Percentiles rank a stretch among this genome's conserved stretches.
These are phyloP conservation scores for Prolemur simus DNA, from an alignment of 2,113 vertebrate genomes.

Conservation along the genomic window DNA sequence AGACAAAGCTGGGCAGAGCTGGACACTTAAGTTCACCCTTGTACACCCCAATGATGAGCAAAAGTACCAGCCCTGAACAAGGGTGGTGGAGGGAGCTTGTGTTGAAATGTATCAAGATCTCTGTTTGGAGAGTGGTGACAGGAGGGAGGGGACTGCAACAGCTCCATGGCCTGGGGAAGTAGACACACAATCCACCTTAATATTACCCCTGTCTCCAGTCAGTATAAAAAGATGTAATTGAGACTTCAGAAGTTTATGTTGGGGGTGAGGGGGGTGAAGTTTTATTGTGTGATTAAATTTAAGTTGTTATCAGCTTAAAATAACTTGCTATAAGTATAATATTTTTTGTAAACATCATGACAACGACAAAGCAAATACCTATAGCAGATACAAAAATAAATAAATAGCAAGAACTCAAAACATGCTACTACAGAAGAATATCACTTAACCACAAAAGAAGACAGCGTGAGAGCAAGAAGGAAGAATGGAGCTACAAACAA, in stretches of 20 bases:
- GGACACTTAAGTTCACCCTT: too few relatives aligned
- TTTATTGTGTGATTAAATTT: too few relatives aligned
- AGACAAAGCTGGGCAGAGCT: too few relatives aligned
- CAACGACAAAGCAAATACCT: background rate
- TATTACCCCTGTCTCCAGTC: too few relatives aligned
- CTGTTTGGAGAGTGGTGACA: too few relatives aligned
- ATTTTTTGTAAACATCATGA: background rate
- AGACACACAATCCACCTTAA: too few relatives aligned
- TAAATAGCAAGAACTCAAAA: background rate
- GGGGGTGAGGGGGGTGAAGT: background rate
- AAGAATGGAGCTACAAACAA: background rate
- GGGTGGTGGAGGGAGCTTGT: too few relatives aligned
- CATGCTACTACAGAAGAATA: background rate
- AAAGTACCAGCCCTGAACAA: too few relatives aligned
- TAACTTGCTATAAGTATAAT: background rate
- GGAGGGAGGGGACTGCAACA: too few relatives aligned
- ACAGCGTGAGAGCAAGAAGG: background rate
- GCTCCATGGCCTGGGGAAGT: too few relatives aligned
- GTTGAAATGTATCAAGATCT: too few relatives aligned
- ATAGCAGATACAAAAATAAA: background rate
- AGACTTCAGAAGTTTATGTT: background rate
- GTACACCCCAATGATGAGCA: too few relatives aligned
- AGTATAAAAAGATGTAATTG: background rate
- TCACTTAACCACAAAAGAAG: background rate
- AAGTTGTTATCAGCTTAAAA: background rate